Conservation (phyloP, 2,797 vertebrate species). For the Sciaenops ocellatus region DNA sequence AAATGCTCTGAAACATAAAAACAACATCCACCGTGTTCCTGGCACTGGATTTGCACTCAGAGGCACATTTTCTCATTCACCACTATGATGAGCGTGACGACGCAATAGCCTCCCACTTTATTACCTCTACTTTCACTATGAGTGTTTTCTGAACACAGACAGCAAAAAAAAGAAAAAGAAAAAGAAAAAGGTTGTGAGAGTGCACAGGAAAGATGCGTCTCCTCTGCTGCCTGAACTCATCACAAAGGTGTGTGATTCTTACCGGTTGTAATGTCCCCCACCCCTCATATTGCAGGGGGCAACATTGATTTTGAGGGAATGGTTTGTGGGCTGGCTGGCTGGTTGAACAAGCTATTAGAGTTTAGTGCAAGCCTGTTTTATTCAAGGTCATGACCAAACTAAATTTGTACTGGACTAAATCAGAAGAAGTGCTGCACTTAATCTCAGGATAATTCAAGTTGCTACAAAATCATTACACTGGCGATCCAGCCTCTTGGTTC, state of each 20-base stretch:
- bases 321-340: conserved; percentile 51
- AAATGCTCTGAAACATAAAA: conserved; percentile 20
- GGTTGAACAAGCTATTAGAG: conserved; percentile 65
- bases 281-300: conserved; percentile 16
- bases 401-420: conserved; percentile 42
- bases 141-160: conserved; percentile 4
- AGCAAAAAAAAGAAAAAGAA: too few relatives aligned
- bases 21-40: background rate
- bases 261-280: conserved; percentile 50
- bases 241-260: conserved; percentile 28
- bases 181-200: conserved; percentile 22
- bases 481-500: background rate
- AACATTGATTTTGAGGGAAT: conserved; percentile 71
- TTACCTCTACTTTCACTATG: conserved; percentile 22
- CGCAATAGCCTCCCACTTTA: conserved; percentile 5
- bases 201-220: conserved; percentile 14
- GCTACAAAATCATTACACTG: conserved; percentile 12
- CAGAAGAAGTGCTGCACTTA: conserved; percentile 13
- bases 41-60: conserved; percentile 9
- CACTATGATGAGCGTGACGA: background rate
- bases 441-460: conserved; percentile 4
- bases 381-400: conserved; percentile 60
- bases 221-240: conserved; percentile 20
- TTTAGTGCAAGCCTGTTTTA: conserved; percentile 49
- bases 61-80: background rate